Percentiles rank a stretch among this genome's conserved stretches.
phyloP scores from a whole-genome alignment of 1,140 invertebrate species.

The Phymastichus coffea region DNA sequence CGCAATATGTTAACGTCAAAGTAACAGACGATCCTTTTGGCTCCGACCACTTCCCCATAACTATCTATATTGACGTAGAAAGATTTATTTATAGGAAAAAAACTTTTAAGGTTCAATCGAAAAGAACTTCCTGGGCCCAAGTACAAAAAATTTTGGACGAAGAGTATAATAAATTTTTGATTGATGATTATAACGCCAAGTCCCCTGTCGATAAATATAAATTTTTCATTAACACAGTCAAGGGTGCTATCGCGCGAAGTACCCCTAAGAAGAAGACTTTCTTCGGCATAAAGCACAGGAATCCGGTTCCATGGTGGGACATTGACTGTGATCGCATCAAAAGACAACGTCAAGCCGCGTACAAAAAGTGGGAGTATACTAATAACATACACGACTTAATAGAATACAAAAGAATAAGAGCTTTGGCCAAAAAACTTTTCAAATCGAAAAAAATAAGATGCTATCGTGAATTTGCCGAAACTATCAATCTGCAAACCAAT shows the following conservation, averaged over 20 bases:
- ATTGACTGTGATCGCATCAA: conserved; percentile 12
- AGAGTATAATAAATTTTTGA: neutral
- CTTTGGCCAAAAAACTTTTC: conserved; percentile 6
- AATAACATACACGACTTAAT: conserved; percentile 1
- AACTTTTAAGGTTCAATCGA: neutral
- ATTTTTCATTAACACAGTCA: neutral
- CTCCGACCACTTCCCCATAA: conserved; percentile 41
- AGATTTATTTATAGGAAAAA: neutral
- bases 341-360: neutral
- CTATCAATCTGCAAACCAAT: conserved; percentile 3
- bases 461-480: conserved; percentile 10
- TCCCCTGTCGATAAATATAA: neutral
- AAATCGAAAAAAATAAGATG: conserved; percentile 23
- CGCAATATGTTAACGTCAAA: neutral
- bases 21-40: conserved; percentile 34
- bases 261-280: neutral
- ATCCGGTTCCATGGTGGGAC: conserved; percentile 28
- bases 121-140: neutral
- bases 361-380: conserved; percentile 23
- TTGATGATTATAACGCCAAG: neutral
- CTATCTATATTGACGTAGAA: conserved; percentile 28
- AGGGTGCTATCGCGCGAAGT: neutral
- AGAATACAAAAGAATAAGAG: conserved; percentile 12
- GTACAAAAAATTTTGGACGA: neutral
- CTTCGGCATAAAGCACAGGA: neutral